These are phyloP conservation scores for Scalopus aquaticus DNA, from an alignment of 2,113 vertebrate genomes.

Conservation along the genomic window DNA sequence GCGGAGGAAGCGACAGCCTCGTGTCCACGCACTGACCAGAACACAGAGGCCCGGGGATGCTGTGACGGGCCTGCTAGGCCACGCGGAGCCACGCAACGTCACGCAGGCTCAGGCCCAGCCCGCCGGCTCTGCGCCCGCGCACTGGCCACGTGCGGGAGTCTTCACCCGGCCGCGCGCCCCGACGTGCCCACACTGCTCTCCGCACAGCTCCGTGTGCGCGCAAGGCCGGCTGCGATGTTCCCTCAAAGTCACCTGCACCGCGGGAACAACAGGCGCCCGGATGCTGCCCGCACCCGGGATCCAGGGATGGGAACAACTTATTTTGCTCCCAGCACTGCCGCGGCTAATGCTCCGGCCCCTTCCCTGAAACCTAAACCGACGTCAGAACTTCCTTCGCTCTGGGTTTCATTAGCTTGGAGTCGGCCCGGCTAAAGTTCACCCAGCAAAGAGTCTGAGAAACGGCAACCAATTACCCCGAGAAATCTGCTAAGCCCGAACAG, in stretches of 20 bases:
- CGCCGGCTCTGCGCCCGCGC: too few relatives aligned
- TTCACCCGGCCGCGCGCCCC: too few relatives aligned
- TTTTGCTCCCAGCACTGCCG: constrained; percentile 39
- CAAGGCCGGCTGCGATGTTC: not conserved
- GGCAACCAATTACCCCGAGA: constrained; percentile 81
- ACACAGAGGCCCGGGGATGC: not conserved
- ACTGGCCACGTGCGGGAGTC: too few relatives aligned
- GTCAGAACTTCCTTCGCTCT: constrained; percentile 71
- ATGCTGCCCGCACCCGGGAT: not conserved
- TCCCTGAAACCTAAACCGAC: constrained; percentile 73
- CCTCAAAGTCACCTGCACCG: not conserved
- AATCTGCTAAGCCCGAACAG: constrained; percentile 72
- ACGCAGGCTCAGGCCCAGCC: too few relatives aligned
- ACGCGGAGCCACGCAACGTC: too few relatives aligned
- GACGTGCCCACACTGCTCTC: too few relatives aligned
- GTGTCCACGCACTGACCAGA: not conserved
- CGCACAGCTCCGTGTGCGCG: too few relatives aligned
- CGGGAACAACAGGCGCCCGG: not conserved
- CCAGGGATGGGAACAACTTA: not conserved
- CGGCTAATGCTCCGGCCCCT: not conserved
- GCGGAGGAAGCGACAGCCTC: not conserved
- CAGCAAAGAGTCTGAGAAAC: constrained; percentile 76
- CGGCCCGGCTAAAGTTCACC: constrained; percentile 70
- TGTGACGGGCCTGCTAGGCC: not conserved
- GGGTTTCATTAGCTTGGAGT: constrained; percentile 73